Conservation (phyloP, 2,888 invertebrate species). For the Polymixis lichenea region DNA sequence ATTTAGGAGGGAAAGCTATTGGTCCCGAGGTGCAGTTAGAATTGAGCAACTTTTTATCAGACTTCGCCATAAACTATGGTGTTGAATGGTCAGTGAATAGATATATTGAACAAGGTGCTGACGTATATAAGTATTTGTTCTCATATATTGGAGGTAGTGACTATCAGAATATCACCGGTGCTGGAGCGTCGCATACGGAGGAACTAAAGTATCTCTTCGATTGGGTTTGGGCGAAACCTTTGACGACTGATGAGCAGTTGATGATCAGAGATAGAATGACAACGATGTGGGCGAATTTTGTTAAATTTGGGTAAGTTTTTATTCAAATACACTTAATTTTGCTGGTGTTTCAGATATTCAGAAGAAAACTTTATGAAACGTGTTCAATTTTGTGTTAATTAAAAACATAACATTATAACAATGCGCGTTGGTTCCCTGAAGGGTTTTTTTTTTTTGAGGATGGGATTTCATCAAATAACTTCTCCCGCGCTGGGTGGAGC, state of each 20-base stretch:
- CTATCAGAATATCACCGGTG: constrained; percentile 66
- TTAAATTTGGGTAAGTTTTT: constrained; percentile 75
- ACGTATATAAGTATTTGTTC: constrained; percentile 73
- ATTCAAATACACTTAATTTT: background rate
- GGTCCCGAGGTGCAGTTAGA: constrained; percentile 67
- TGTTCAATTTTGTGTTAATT: background rate
- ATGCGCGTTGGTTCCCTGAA: too few relatives aligned
- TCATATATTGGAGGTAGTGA: constrained; percentile 72
- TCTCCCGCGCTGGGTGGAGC: too few relatives aligned
- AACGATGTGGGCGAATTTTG: constrained; percentile 78
- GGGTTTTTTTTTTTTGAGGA: too few relatives aligned
- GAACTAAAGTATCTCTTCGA: constrained; percentile 74
- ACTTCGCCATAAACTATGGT: constrained; percentile 70
- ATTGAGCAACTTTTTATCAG: constrained; percentile 71
- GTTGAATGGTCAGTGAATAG: constrained; percentile 72
- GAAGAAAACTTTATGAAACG: background rate
- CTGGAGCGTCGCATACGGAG: constrained; percentile 74
- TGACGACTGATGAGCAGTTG: constrained; percentile 67
- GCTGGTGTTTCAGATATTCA: background rate
- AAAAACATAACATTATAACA: too few relatives aligned
- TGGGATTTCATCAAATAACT: too few relatives aligned
- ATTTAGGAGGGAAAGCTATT: constrained; percentile 68
- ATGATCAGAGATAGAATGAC: constrained; percentile 75
- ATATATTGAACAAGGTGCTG: constrained; percentile 67
- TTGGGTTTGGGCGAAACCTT: constrained; percentile 51